Conservation (phyloP, 1,140 invertebrate genomes). For the Drosophila setifemur region DNA sequence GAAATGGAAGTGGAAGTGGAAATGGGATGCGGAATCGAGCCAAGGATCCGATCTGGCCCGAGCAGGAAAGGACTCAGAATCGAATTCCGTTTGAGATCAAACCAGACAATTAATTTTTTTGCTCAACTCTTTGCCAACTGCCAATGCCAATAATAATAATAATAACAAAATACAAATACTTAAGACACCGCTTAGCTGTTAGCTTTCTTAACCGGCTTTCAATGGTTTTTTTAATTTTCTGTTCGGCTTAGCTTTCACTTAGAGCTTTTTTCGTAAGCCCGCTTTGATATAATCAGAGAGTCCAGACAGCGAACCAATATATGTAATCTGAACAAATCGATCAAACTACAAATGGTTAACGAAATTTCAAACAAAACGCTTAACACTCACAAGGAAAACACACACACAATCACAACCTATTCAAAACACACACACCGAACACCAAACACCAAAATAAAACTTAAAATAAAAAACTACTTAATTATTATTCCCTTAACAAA, state of each 20-base stretch:
- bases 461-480: not conserved
- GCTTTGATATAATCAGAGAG: not conserved
- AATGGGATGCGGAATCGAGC: not conserved
- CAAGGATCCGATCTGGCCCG: not conserved
- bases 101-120: not conserved
- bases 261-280: conserved; percentile 16
- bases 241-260: conserved; percentile 23
- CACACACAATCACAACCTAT: not conserved
- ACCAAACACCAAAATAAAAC: not conserved
- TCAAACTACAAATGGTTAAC: too few species aligned
- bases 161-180: not conserved
- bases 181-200: conserved; percentile 11
- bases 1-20: not conserved
- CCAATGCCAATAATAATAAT: not conserved
- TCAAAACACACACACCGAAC: not conserved
- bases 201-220: conserved; percentile 7
- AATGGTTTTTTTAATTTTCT: not conserved
- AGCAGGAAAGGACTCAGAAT: conserved; percentile 2
- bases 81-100: not conserved
- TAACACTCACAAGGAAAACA: not conserved
- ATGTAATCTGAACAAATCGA: not conserved
- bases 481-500: conserved; percentile 9
- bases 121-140: conserved; percentile 2
- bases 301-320: not conserved
- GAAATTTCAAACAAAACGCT: not conserved